phyloP scores from a whole-genome alignment of 2,113 vertebrate species.

The Junco hyemalis region DNA sequence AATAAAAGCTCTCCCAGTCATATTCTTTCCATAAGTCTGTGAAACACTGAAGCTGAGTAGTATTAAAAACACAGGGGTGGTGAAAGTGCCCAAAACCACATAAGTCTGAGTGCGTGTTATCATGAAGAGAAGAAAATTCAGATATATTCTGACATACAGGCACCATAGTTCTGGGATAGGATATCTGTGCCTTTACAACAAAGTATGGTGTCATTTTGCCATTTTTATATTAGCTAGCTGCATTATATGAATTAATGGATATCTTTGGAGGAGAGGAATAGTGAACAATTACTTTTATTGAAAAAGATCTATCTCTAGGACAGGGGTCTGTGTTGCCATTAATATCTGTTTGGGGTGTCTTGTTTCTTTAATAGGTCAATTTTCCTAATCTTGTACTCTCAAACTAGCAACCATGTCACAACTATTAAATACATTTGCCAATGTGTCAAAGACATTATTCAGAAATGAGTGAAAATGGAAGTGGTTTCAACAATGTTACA shows the following conservation, averaged over 20 bases:
- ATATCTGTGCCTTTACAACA: neutral
- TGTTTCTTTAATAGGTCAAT: neutral
- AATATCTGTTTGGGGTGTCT: neutral
- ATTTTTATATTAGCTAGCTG: neutral
- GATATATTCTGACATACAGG: neutral
- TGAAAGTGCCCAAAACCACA: neutral
- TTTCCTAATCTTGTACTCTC: neutral
- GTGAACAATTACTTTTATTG: neutral
- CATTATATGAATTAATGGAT: neutral
- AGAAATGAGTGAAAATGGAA: constrained; percentile 1
- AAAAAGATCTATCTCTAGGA: neutral
- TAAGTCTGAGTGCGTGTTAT: accelerated
- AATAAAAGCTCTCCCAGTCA: neutral
- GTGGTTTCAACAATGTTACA: neutral
- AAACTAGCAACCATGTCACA: neutral
- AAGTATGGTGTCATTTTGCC: neutral
- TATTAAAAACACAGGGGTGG: neutral
- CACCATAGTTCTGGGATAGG: neutral
- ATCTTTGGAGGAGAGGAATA: neutral
- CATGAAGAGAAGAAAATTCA: neutral
- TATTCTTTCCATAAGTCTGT: neutral
- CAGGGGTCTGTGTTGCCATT: neutral
- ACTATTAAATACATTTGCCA: neutral
- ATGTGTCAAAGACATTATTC: neutral
- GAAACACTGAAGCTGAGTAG: neutral